Evolutionary conservation across 2,888 invertebrate genomes (phyloP), one percentile per base, ranked within the genome.

Genomic region (Bellardia pandia): DNA sequence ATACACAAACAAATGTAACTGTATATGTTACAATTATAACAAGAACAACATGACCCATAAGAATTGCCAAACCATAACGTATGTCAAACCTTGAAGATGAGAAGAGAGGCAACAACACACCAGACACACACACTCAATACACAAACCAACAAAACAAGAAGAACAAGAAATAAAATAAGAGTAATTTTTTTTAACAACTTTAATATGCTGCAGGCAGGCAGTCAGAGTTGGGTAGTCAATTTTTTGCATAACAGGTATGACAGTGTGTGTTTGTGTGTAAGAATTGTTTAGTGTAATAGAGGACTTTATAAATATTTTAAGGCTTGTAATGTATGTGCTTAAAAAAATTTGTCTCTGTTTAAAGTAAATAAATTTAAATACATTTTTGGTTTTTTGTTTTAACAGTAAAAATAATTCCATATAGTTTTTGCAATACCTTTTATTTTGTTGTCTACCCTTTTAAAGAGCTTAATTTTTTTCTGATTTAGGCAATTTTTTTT

Each of bases 81-180:
- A 62, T 78, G 69, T 69, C 60, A 84, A 87, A 87, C 87, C 87
- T 87, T 87, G 87, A 87, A 85, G 86, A 84, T 80, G 80, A 60
- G 76, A 75, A 72, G 37, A 64, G 77, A 62, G 48, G 16, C 51
- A 53, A n/a, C 62, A 51, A 76, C 40, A 4, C 23, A 16, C 30
- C 14, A 48, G 14, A 48, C 14, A 51, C 14, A 51, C 45, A 53
- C 45, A 45, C n/a, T 45, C 45, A 51, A 62, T 13, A 16, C 33
- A 37, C 69, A 74, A 64, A 75, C 56, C 74, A 74, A 58, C 23
- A 68, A 58, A 66, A 68, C 33, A 30, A 11, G 45, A 71, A 45
- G 48, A 23, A 64, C 11, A 56, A 68, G 33, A 66, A 71, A 11
- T 45, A 45, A 48, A 68, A 56, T 14, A 74, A 48, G 23, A 33